Conservation (phyloP, 2,888 invertebrate genomes). For the Thymelicus sylvestris region DNA sequence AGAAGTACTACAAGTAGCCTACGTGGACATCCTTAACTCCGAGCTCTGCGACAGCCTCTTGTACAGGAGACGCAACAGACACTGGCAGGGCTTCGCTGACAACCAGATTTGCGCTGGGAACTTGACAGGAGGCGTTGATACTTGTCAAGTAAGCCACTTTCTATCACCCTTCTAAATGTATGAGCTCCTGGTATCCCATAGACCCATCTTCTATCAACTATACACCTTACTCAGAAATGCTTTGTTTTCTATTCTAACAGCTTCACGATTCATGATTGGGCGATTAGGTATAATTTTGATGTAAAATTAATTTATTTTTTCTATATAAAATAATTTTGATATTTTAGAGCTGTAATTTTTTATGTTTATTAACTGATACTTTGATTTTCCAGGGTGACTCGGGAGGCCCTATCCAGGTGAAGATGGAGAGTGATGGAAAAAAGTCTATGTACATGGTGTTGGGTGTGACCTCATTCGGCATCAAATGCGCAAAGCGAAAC, state of each 20-base stretch:
- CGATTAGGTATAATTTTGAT: too few relatives aligned
- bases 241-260: too few relatives aligned
- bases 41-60: conserved; percentile 45
- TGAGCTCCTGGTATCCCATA: neutral
- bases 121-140: conserved; percentile 45
- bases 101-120: conserved; percentile 47
- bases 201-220: too few relatives aligned
- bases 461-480: conserved; percentile 36
- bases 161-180: too few relatives aligned
- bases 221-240: too few relatives aligned
- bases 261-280: too few relatives aligned
- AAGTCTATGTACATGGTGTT: conserved; percentile 11
- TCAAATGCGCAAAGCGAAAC: conserved; percentile 17
- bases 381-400: conserved; percentile 20
- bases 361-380: neutral
- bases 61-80: conserved; percentile 42
- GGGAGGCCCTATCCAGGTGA: conserved; percentile 15
- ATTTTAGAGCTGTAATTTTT: neutral
- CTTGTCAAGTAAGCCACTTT: conserved; percentile 42
- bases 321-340: too few relatives aligned
- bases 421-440: neutral
- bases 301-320: too few relatives aligned
- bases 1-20: conserved; percentile 44
- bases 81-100: conserved; percentile 45
- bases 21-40: conserved; percentile 47